phyloP scores from a whole-genome alignment of 2,888 invertebrate genomes.

The Melanostoma mellinum region DNA sequence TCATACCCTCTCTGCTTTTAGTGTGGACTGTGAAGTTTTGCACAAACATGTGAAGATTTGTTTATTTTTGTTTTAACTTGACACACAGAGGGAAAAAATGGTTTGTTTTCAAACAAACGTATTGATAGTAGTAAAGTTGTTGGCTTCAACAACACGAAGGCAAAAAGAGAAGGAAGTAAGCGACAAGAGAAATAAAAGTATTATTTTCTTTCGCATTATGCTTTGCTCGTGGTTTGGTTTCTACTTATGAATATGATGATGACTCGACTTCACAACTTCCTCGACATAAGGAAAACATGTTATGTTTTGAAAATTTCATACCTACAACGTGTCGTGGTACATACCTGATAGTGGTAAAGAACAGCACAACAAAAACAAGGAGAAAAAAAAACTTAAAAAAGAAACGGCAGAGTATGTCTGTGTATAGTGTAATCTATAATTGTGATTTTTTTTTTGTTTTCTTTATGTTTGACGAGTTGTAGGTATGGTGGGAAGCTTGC shows the following conservation, averaged over 20 bases:
- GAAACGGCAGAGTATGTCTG: background rate
- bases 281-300: conserved; percentile 18
- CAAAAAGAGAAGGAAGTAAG: background rate
- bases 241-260: background rate
- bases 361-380: background rate
- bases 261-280: background rate
- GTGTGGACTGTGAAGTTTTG: conserved; percentile 1
- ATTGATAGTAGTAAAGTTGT: background rate
- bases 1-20: conserved; percentile 19
- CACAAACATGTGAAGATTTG: conserved; percentile 35
- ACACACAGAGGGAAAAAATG: conserved; percentile 34
- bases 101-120: conserved; percentile 63
- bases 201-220: conserved; percentile 9
- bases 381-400: conserved; percentile 15
- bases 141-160: background rate
- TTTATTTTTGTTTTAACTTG: conserved; percentile 61
- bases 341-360: background rate
- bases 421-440: conserved; percentile 15
- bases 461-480: conserved; percentile 16
- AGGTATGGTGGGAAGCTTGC: background rate
- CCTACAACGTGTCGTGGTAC: conserved; percentile 1
- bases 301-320: conserved; percentile 8
- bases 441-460: conserved; percentile 12
- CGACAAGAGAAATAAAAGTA: background rate
- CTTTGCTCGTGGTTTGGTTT: conserved; percentile 17